Evolutionary conservation across 1,140 invertebrate genomes (phyloP).

Genomic region (Drosophila parvula): DNA sequence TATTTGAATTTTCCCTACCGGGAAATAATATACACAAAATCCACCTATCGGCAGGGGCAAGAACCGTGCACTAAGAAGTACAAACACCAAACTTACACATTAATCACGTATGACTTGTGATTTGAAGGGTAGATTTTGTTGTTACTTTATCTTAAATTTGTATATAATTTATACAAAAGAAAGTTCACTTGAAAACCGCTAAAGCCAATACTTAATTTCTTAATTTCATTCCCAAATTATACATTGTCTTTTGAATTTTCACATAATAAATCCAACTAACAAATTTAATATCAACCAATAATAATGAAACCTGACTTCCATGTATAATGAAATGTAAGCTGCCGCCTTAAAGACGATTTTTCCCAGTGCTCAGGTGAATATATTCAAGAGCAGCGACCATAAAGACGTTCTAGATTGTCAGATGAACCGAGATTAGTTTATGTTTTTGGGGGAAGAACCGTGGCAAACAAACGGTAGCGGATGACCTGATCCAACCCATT

Average conservation of each 20-base stretch:
- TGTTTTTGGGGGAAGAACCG: constrained; percentile 49
- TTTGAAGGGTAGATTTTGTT: not conserved
- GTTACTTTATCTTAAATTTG: not conserved
- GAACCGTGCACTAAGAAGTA: not conserved
- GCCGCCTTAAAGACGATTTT: not conserved
- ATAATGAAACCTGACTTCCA: not conserved
- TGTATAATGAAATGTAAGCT: not conserved
- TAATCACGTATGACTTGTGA: not conserved
- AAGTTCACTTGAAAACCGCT: too few species aligned
- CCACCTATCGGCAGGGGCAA: not conserved
- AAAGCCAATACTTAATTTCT: not conserved
- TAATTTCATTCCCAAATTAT: not conserved
- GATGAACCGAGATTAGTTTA: constrained; percentile 49
- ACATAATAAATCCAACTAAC: not conserved
- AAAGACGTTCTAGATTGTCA: constrained; percentile 50
- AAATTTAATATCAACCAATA: not conserved
- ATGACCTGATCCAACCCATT: constrained; percentile 42
- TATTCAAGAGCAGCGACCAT: constrained; percentile 43
- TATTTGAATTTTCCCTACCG: not conserved
- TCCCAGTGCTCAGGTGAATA: constrained; percentile 9
- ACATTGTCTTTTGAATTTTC: not conserved
- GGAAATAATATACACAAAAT: not conserved
- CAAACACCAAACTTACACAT: not conserved
- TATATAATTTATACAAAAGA: not conserved
- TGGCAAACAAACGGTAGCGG: constrained; percentile 42